Evolutionary conservation across 1,140 invertebrate genomes (phyloP).

Genomic region (Reticulitermes speratus): DNA sequence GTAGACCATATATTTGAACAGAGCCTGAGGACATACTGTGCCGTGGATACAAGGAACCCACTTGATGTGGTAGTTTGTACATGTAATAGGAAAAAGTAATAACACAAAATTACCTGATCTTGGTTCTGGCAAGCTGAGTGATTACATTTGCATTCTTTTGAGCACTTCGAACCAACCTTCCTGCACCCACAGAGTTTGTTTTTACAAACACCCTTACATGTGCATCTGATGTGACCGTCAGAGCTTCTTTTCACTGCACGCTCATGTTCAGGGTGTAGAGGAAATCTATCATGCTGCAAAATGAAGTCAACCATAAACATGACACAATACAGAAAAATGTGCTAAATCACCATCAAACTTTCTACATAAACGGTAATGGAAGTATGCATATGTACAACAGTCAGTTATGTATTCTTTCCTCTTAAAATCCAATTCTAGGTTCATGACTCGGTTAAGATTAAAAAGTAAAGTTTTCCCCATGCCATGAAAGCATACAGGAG

Average conservation of each 20-base stretch:
- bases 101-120: slow-evolving; percentile 15
- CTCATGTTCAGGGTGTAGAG: slow-evolving; percentile 34
- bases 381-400: too few species aligned
- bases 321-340: slow-evolving; percentile 27
- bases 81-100: too few species aligned
- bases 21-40: too few species aligned
- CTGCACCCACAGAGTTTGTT: slow-evolving; percentile 59
- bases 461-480: too few species aligned
- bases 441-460: too few species aligned
- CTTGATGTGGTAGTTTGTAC: too few species aligned
- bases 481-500: too few species aligned
- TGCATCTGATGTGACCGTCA: slow-evolving; percentile 56
- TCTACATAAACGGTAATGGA: too few species aligned
- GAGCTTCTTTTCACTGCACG: slow-evolving; percentile 50
- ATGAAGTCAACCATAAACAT: slow-evolving; percentile 18
- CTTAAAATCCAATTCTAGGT: too few species aligned
- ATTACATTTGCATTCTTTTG: slow-evolving; percentile 54
- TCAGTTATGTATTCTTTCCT: too few species aligned
- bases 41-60: too few species aligned
- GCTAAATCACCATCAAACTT: neutral
- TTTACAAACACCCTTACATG: slow-evolving; percentile 59
- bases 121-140: slow-evolving; percentile 9
- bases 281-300: slow-evolving; percentile 8
- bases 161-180: slow-evolving; percentile 51
- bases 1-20: too few species aligned